Evolutionary conservation across 2,797 vertebrate species (phyloP).

Genomic region (Poliocrania exsul): DNA sequence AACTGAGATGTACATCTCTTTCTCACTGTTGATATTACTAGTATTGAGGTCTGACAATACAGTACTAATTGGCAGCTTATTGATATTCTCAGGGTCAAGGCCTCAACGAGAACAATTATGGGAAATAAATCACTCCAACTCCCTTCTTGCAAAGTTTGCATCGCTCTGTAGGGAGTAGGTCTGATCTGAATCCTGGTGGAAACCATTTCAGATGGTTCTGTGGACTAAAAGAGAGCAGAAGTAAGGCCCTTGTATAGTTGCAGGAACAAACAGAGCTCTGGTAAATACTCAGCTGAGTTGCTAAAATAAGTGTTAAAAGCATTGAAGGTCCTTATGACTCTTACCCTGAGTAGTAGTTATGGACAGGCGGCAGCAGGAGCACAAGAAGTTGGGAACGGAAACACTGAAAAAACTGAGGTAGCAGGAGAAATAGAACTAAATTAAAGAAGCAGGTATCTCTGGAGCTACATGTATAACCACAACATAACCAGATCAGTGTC

Average conservation of each 20-base stretch:
- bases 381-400: not conserved
- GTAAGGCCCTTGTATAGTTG: not conserved
- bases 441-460: not conserved
- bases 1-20: not conserved
- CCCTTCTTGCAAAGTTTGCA: not conserved
- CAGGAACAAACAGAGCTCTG: not conserved
- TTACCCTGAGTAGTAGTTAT: not conserved
- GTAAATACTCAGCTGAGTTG: not conserved
- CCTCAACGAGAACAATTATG: not conserved
- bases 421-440: not conserved
- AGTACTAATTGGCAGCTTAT: not conserved
- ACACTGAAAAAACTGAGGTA: not conserved
- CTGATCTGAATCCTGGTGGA: not conserved
- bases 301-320: not conserved
- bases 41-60: not conserved
- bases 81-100: not conserved
- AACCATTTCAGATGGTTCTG: not conserved
- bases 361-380: not conserved
- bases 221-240: not conserved
- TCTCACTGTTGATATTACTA: not conserved
- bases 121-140: not conserved
- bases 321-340: not conserved
- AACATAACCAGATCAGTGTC: not conserved
- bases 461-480: not conserved
- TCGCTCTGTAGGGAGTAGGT: not conserved